These are phyloP conservation scores for Plectropomus leopardus DNA, from an alignment of 2,113 vertebrate genomes.

Conservation along the genomic window DNA sequence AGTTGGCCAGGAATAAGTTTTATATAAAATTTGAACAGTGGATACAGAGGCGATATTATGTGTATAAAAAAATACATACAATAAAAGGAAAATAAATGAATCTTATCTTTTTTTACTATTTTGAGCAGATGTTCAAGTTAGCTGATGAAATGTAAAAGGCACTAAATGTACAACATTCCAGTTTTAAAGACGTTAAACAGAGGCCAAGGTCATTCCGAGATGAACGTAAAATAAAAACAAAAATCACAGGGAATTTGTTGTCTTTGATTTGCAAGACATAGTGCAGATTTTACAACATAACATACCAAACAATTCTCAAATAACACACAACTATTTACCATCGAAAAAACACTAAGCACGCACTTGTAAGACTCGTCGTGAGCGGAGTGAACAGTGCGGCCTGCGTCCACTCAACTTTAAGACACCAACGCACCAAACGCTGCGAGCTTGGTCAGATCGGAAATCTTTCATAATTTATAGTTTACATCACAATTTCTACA, in stretches of 20 bases:
- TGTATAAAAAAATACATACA: conserved; percentile 85
- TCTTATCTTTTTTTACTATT: conserved; percentile 77
- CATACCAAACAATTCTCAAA: conserved; percentile 71
- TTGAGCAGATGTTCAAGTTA: conserved; percentile 81
- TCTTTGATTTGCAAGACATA: conserved; percentile 76
- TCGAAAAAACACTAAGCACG: conserved; percentile 53
- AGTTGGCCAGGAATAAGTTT: conserved; percentile 78
- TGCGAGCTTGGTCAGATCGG: conserved; percentile 7
- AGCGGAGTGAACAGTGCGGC: conserved; percentile 1
- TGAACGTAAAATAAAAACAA: conserved; percentile 45
- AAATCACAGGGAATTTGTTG: conserved; percentile 71
- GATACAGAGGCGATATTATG: conserved; percentile 81
- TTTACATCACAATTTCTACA: conserved; percentile 76
- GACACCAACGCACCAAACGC: conserved; percentile 12
- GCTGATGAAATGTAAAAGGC: conserved; percentile 87
- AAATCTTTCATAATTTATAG: conserved; percentile 72
- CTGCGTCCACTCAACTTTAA: conserved; percentile 30
- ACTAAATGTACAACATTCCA: conserved; percentile 87
- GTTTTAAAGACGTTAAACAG: conserved; percentile 80
- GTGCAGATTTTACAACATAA: conserved; percentile 80
- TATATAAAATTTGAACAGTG: conserved; percentile 84
- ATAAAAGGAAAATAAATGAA: conserved; percentile 82
- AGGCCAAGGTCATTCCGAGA: conserved; percentile 67
- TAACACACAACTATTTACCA: conserved; percentile 74
- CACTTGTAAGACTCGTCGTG: conserved; percentile 56